Percentiles rank a stretch among this genome's conserved stretches.
Conservation (phyloP, 2,113 vertebrate genomes). For the Pluvialis apricaria region DNA sequence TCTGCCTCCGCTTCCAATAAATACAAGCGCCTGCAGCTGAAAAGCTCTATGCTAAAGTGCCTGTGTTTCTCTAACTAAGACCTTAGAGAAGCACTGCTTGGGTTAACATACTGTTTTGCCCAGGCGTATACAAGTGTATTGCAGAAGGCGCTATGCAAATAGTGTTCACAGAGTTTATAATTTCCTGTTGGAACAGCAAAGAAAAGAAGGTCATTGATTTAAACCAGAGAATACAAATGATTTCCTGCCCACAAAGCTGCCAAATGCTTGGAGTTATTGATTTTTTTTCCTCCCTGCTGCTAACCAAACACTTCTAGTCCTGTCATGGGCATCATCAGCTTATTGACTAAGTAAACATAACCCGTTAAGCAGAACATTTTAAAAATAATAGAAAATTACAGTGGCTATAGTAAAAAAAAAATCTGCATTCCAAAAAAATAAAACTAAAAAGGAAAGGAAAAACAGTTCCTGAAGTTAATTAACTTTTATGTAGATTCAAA, state of each 20-base stretch:
- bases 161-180: slow-evolving; percentile 58
- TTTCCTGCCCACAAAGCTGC: slow-evolving; percentile 58
- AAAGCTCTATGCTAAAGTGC: not conserved
- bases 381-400: slow-evolving; percentile 5
- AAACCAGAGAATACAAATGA: slow-evolving; percentile 63
- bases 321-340: not conserved
- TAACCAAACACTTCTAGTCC: slow-evolving; percentile 29
- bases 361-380: not conserved
- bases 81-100: not conserved
- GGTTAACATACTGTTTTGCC: not conserved
- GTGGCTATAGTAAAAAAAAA: not conserved
- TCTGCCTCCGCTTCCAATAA: not conserved
- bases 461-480: not conserved
- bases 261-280: slow-evolving; percentile 48
- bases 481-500: not conserved
- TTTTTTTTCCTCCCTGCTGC: slow-evolving; percentile 33
- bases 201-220: slow-evolving; percentile 58
- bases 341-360: slow-evolving; percentile 47
- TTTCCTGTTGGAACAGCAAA: slow-evolving; percentile 63
- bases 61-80: not conserved
- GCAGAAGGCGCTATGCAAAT: slow-evolving; percentile 55
- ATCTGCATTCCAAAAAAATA: not conserved
- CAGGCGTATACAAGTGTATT: not conserved
- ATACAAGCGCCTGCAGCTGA: not conserved
- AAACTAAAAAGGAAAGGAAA: not conserved